phyloP scores from a whole-genome alignment of 2,797 vertebrate species.

The Phaenicophaeus curvirostris region DNA sequence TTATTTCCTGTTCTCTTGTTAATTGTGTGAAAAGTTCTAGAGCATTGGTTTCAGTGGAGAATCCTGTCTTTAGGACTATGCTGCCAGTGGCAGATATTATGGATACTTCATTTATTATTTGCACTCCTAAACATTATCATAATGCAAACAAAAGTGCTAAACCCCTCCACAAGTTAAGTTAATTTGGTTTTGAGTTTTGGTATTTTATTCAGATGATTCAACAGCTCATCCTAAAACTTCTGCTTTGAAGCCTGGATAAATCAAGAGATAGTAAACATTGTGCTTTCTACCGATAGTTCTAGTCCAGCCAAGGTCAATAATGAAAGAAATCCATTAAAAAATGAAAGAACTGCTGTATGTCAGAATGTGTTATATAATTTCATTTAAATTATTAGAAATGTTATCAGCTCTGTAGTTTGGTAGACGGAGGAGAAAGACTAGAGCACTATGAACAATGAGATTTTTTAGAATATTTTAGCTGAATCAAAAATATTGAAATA shows the following conservation, averaged over 20 bases:
- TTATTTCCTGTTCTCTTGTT: neutral
- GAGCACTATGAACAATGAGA: neutral
- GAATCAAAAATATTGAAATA: neutral
- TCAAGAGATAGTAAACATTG: neutral
- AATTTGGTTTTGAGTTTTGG: neutral
- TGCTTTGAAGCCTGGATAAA: neutral
- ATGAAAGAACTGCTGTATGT: neutral
- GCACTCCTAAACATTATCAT: neutral
- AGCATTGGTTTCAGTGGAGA: neutral
- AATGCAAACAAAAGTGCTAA: neutral
- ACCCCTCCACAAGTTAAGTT: rapidly evolving
- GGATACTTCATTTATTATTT: neutral
- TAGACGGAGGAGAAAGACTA: neutral
- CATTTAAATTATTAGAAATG: neutral
- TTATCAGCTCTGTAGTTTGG: neutral
- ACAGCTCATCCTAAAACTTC: neutral
- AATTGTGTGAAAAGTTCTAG: neutral
- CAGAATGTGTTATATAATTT: neutral
- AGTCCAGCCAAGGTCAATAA: neutral
- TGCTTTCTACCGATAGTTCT: neutral
- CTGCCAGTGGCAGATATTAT: neutral
- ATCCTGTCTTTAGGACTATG: neutral
- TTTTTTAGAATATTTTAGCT: neutral
- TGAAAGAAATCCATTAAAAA: neutral
- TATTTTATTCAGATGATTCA: neutral